phyloP scores from a whole-genome alignment of 2,888 invertebrate species.

The Leucoptera coffeella region DNA sequence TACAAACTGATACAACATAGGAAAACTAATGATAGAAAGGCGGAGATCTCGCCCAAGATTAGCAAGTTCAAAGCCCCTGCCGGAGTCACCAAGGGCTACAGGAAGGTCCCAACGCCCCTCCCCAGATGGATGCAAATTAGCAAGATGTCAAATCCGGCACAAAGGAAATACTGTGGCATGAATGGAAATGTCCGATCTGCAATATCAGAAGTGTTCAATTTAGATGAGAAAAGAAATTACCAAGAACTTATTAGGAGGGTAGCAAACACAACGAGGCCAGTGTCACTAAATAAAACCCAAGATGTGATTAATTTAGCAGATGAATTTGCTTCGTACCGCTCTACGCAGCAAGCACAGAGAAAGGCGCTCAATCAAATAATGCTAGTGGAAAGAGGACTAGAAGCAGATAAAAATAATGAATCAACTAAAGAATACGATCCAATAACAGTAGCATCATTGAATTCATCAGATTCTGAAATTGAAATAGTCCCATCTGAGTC shows the following conservation, averaged over 20 bases:
- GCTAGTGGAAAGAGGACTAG: slow-evolving; percentile 19
- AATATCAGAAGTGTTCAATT: slow-evolving; percentile 44
- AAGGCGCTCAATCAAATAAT: slow-evolving; percentile 26
- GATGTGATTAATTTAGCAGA: slow-evolving; percentile 26
- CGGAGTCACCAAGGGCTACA: slow-evolving; percentile 31
- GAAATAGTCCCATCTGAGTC: slow-evolving; percentile 34
- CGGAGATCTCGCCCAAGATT: slow-evolving; percentile 17
- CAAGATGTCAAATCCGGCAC: slow-evolving; percentile 17
- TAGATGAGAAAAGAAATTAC: slow-evolving; percentile 52
- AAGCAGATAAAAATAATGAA: slow-evolving; percentile 18
- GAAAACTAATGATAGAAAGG: slow-evolving; percentile 16
- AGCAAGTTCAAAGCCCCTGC: slow-evolving; percentile 26
- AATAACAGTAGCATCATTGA: slow-evolving; percentile 34
- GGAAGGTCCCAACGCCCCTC: slow-evolving; percentile 17
- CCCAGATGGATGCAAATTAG: slow-evolving; percentile 26
- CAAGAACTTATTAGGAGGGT: slow-evolving; percentile 44
- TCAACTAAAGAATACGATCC: slow-evolving; percentile 29
- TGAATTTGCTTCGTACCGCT: slow-evolving; percentile 24
- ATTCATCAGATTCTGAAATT: slow-evolving; percentile 39
- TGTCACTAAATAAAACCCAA: slow-evolving; percentile 13
- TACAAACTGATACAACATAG: slow-evolving; percentile 15
- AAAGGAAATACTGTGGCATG: slow-evolving; percentile 18
- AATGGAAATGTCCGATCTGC: slow-evolving; percentile 29
- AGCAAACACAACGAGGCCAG: slow-evolving; percentile 17
- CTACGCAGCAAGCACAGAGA: slow-evolving; percentile 23